Percentiles rank a stretch among this genome's conserved stretches.
Evolutionary conservation across 1,140 invertebrate species (phyloP).

Genomic region (Pogonomyrmex californicus): DNA sequence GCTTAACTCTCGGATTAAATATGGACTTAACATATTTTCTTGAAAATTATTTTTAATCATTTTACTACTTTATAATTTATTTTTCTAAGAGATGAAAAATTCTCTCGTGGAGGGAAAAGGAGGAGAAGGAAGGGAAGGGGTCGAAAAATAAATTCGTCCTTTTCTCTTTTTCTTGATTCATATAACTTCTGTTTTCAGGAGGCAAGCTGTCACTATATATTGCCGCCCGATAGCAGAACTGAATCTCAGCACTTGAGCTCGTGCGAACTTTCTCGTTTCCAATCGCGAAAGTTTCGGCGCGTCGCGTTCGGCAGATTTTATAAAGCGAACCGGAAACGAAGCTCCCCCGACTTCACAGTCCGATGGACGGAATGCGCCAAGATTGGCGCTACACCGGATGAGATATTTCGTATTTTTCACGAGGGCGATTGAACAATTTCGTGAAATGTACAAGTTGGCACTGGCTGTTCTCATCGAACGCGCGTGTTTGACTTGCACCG

Average conservation of each 20-base stretch:
- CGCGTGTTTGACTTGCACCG: constrained; percentile 12
- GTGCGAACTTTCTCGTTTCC: not conserved
- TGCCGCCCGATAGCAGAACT: constrained; percentile 9
- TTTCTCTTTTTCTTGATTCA: constrained; percentile 4
- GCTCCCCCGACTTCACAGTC: not conserved
- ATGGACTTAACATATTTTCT: not conserved
- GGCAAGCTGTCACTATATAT: constrained; percentile 28
- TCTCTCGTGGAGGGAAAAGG: not conserved
- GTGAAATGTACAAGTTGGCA: constrained; percentile 4
- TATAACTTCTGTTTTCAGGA: constrained; percentile 15
- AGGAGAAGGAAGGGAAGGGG: not conserved
- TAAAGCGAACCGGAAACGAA: constrained; percentile 2
- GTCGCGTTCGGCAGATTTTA: constrained; percentile 6
- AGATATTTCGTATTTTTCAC: constrained; percentile 69
- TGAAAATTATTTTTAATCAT: not conserved
- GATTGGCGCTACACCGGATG: constrained; percentile 13
- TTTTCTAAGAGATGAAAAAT: not conserved
- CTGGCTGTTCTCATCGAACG: constrained; percentile 20
- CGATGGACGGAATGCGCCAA: constrained; percentile 3
- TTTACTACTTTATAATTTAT: not conserved
- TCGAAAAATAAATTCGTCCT: not conserved
- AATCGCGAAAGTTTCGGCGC: not conserved
- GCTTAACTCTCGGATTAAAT: not conserved
- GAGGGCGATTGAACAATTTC: constrained; percentile 35
- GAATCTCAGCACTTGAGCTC: constrained; percentile 12